Percentiles rank a stretch among this genome's conserved stretches.
phyloP scores from a whole-genome alignment of 1,140 invertebrate species.

The Vanessa atalanta region DNA sequence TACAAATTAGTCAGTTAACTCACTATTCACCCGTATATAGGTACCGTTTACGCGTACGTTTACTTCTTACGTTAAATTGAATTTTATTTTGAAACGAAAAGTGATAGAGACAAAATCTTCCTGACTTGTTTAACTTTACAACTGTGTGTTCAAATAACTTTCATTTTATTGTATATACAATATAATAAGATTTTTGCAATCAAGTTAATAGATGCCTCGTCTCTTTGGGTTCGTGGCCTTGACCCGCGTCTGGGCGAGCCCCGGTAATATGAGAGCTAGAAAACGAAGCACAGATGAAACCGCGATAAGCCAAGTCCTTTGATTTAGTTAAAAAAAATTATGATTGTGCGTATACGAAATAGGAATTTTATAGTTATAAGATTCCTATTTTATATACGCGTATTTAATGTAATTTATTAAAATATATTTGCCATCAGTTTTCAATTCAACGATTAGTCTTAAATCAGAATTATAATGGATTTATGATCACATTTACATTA shows the following conservation, averaged over 20 bases:
- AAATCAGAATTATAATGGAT: too few species aligned
- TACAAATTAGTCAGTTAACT: background rate
- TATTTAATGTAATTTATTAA: too few species aligned
- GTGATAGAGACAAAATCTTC: background rate
- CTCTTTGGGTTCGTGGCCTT: constrained; percentile 20
- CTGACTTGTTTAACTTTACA: background rate
- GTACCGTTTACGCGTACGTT: background rate
- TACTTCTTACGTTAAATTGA: too few species aligned
- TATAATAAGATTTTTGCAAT: constrained; percentile 18
- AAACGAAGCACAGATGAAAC: background rate
- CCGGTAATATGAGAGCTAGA: background rate
- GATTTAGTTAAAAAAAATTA: too few species aligned
- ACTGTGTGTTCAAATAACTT: background rate
- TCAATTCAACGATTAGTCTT: too few species aligned
- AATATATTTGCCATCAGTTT: too few species aligned
- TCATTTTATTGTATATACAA: constrained; percentile 6
- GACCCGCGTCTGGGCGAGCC: constrained; percentile 15
- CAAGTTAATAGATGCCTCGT: constrained; percentile 17
- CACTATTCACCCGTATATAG: background rate
- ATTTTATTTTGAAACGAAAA: background rate
- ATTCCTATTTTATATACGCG: too few species aligned
- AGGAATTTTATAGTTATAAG: too few species aligned
- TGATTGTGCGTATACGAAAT: too few species aligned
- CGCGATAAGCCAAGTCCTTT: too few species aligned
- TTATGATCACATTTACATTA: too few species aligned